Percentiles rank a stretch among this genome's conserved stretches.
These are phyloP conservation scores for Drosophila merina DNA, from an alignment of 2,888 invertebrate species.

Conservation along the genomic window DNA sequence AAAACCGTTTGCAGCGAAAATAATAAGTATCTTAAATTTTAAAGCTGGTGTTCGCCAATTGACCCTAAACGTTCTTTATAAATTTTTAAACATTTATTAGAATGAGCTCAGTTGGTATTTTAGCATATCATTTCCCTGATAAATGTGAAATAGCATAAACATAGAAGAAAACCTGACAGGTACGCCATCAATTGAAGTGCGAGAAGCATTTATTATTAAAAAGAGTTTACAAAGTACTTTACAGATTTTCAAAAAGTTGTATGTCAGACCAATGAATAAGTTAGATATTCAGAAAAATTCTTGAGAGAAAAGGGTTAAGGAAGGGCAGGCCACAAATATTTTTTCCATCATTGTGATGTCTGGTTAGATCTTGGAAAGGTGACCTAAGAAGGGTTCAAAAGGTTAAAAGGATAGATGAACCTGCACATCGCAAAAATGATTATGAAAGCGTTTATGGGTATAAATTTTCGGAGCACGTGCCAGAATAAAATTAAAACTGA, in stretches of 20 bases:
- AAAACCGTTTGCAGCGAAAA: too few species aligned
- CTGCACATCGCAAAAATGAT: background rate
- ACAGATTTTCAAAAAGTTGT: background rate
- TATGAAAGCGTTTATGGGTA: background rate
- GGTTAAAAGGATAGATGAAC: background rate
- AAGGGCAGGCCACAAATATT: background rate
- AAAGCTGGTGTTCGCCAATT: background rate
- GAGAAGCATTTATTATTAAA: conserved; percentile 45
- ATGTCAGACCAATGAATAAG: background rate
- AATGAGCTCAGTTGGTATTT: conserved; percentile 35
- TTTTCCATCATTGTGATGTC: background rate
- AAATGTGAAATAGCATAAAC: conserved; percentile 48
- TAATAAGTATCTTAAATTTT: background rate
- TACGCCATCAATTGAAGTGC: conserved; percentile 13
- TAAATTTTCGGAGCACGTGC: background rate
- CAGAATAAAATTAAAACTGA: background rate
- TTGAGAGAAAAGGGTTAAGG: conserved; percentile 8
- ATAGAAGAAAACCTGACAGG: conserved; percentile 43
- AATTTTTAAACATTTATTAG: conserved; percentile 48
- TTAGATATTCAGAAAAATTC: conserved; percentile 9
- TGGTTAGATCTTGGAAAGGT: background rate
- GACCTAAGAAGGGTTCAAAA: background rate
- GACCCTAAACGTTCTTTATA: conserved; percentile 45
- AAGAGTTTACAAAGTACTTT: conserved; percentile 28
- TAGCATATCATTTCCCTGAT: conserved; percentile 51